A percentile compares a stretch with the other conserved stretches of the same genome.
phyloP scores from a whole-genome alignment of 2,113 vertebrate species.

The Cyanoramphus novaezelandiae region DNA sequence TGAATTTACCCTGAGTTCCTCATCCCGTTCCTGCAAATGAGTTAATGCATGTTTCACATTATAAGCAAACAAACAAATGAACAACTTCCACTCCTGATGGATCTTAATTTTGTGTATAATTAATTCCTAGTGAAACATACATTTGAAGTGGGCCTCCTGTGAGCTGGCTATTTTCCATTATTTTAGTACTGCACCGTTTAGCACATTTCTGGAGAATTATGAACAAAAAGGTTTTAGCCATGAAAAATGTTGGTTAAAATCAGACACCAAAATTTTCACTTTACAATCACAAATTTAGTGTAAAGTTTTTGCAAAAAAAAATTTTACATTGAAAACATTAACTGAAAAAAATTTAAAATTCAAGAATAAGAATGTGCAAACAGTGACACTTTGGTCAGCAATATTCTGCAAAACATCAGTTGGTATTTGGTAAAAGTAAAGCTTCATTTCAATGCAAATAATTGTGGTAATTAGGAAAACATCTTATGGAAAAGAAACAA shows the following conservation, averaged over 20 bases:
- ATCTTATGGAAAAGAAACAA: neutral
- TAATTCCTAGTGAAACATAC: neutral
- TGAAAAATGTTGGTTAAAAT: neutral
- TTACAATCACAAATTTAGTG: neutral
- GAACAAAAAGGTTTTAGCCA: neutral
- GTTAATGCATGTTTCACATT: neutral
- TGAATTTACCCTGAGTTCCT: neutral
- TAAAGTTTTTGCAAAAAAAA: neutral
- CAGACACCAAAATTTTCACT: neutral
- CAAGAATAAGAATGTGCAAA: neutral
- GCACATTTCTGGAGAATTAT: neutral
- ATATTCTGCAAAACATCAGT: neutral
- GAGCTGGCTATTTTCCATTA: neutral
- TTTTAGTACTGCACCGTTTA: neutral
- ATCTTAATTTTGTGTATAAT: neutral
- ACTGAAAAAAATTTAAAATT: neutral
- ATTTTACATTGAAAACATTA: neutral
- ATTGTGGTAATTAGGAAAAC: neutral
- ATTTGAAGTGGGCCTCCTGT: neutral
- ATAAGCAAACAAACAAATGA: neutral
- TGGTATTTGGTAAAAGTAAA: neutral
- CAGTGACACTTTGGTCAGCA: neutral
- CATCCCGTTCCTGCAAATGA: neutral
- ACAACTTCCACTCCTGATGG: neutral
- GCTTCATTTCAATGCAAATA: neutral